Percentiles rank a stretch among this genome's conserved stretches.
Evolutionary conservation across 2,113 vertebrate genomes (phyloP).

Genomic region (Scytalopus superciliaris): DNA sequence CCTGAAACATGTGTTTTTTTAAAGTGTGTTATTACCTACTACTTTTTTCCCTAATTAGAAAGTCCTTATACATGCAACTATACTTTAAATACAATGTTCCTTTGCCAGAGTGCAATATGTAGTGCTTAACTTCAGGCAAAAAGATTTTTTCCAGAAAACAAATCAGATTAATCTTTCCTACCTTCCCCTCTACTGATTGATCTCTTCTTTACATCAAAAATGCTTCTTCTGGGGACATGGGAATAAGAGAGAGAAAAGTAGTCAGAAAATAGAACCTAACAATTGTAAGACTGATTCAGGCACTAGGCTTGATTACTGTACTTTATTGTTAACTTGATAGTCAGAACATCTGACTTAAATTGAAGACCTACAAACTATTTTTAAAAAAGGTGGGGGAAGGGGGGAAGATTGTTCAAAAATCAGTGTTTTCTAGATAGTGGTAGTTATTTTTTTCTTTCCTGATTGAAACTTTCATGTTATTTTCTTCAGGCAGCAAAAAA

Average conservation of each 20-base stretch:
- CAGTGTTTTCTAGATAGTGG: neutral
- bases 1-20: neutral
- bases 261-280: neutral
- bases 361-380: neutral
- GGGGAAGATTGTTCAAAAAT: neutral
- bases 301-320: neutral
- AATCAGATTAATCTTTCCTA: neutral
- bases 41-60: neutral
- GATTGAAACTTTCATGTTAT: neutral
- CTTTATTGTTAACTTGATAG: neutral
- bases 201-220: neutral
- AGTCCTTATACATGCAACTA: neutral
- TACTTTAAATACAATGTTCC: neutral
- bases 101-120: accelerated
- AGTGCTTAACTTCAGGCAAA: neutral
- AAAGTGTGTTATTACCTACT: neutral
- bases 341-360: neutral
- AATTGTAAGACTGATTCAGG: neutral
- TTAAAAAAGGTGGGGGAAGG: accelerated
- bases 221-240: neutral
- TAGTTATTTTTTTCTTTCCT: neutral
- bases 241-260: neutral
- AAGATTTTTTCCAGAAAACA: neutral
- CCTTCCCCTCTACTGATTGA: neutral
- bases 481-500: neutral